Base-by-base conservation (phyloP, 2,888 invertebrate genomes). In the Patella pellucida region DNA sequence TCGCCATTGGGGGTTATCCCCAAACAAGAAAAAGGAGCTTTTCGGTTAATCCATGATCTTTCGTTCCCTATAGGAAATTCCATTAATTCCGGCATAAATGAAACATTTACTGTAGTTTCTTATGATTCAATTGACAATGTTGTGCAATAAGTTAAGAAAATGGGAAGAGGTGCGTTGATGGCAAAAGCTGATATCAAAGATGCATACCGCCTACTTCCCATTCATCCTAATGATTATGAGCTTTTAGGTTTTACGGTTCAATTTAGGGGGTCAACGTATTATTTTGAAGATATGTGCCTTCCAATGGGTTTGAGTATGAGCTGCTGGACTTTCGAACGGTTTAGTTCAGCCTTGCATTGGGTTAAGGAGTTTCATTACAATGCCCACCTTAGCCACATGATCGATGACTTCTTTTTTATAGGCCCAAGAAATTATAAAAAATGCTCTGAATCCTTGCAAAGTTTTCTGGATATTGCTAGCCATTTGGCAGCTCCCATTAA, bases 141-240 rank as follows among this genome's bases (percentile, higher is more conserved):
- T 31, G 16, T 69, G 3, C 9, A 69, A 41, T 41, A 41, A 50
- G 50, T 69, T n/a, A n/a, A 69, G 27, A 41, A 23, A n/a, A 15
- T 69, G n/a, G 69, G 69, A 0, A 41, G 15, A 9, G 69, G 69
- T 2, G 12, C 23, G 12, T 41, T 23, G 3, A 19, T 69, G 15
- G 69, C 31, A 31, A 50, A 69, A 69, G 69, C 50, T 41, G 69
- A 69, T 41, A 27, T 69, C n/a, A n/a, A n/a, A n/a, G n/a, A n/a
- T n/a, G n/a, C n/a, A n/a, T n/a, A n/a, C n/a, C 15, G 69, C 23
- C 19, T 41, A 3, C n/a, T 69, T 41, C 69, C 31, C n/a, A 41
- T 69, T 69, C 4, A 19, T 12, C 69, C 69, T 31, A n/a, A 12
- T 12, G 69, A 69, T 16, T 69, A 41, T n/a, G 16, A 50, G 15